Percentiles rank a stretch among this genome's conserved stretches.
These are phyloP conservation scores for Eulemur rubriventer DNA, from an alignment of 2,797 vertebrate genomes.

Conservation along the genomic window DNA sequence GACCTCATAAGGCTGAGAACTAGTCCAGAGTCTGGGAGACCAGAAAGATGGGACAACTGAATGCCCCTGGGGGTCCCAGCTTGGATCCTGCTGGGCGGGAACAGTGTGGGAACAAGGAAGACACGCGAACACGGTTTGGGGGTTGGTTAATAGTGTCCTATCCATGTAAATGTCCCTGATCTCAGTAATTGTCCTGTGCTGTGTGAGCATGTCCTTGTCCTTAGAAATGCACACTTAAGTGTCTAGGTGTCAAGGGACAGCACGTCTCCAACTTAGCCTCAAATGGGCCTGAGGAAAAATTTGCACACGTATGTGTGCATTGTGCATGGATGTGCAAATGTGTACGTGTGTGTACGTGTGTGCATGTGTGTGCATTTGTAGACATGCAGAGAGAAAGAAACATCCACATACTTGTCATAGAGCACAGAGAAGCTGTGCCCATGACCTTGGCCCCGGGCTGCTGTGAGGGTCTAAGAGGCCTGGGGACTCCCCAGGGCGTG, in stretches of 20 bases:
- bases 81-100: neutral
- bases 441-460: neutral
- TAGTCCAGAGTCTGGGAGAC: neutral
- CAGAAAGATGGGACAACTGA: neutral
- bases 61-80: neutral
- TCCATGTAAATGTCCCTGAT: neutral
- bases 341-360: neutral
- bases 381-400: neutral
- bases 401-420: neutral
- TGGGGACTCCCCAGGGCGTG: accelerated
- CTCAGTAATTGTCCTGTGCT: neutral
- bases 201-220: neutral
- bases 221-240: neutral
- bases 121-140: accelerated
- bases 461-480: neutral
- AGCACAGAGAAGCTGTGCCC: neutral
- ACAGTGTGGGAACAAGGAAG: neutral
- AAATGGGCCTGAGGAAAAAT: neutral
- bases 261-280: neutral
- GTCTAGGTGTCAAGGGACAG: neutral
- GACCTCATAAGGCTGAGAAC: neutral
- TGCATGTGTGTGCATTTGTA: neutral
- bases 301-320: neutral
- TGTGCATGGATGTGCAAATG: accelerated
- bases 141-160: neutral